Evolutionary conservation across 2,113 vertebrate genomes (phyloP), one percentile per base, ranked within the genome.

Genomic region (Lutjanus erythropterus): DNA sequence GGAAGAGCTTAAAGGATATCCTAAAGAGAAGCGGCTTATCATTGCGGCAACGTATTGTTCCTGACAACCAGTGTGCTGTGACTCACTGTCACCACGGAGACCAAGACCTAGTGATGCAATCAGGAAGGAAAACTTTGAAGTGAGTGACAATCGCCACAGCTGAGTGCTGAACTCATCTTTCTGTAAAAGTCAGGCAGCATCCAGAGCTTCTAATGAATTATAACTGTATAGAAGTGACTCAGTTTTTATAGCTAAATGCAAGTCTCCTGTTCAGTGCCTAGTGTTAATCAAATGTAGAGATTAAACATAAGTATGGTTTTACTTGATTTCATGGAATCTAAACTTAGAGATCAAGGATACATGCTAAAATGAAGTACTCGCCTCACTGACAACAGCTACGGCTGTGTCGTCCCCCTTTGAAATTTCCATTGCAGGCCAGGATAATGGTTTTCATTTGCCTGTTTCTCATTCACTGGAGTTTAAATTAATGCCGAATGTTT

Each of bases 101-200:
- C 72, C 3, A 0, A 69, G 55, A 69, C 23, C 67, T 7, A 39
- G 47, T 83, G 89, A 91, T 82, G 87, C 84, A 85, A 86, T 77
- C 74, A 79, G 85, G 85, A 88, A 90, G 81, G 84, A 89, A 88
- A 67, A 56, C 55, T 71, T 68, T 71, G 56, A 44, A 61, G 70
- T 29, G 14, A 60, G 46, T 25, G 67, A 53, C 61, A 81, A 25
- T 70, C 1, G 3, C 33, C 53, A 67, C 67, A 79, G 64, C 66
- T 69, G 62, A 47, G 33, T 16, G 69, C 29, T 47, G 1, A 69
- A 56, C 64, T 23, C 19, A 8, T 41, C n/a, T 31, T 41, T 59
- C 50, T 70, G 46, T 56, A 29, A 71, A 53, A 53, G 12, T 27
- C 12, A 29, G 52, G 25, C 23, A 4, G 3, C 8, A 50, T 50